These are phyloP conservation scores for Leptodactylus fuscus DNA, from an alignment of 2,113 vertebrate species.

Conservation along the genomic window DNA sequence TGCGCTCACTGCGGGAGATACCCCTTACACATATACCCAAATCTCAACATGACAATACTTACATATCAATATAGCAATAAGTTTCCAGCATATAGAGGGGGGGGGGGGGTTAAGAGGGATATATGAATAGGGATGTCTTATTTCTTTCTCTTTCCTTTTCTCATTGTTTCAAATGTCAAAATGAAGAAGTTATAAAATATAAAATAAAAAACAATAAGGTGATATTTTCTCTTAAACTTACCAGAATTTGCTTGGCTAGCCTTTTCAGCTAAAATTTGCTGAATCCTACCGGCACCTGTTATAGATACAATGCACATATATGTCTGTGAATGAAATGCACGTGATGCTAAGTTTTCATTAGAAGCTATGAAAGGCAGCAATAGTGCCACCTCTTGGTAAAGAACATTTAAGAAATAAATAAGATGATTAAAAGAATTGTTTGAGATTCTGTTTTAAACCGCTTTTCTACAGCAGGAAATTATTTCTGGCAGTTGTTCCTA, in stretches of 20 bases:
- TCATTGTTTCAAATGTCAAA: too few relatives aligned
- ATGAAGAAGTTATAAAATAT: too few relatives aligned
- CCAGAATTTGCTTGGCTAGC: constrained; percentile 72
- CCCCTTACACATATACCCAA: too few relatives aligned
- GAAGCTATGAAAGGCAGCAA: not conserved
- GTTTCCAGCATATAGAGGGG: too few relatives aligned
- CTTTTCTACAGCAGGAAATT: not conserved
- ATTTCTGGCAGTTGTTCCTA: not conserved
- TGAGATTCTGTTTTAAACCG: not conserved
- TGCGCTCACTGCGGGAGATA: too few relatives aligned
- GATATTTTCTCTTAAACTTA: constrained; percentile 66
- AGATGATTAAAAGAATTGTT: not conserved
- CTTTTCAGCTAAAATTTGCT: constrained; percentile 70
- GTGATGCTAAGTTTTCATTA: not conserved
- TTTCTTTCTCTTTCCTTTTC: too few relatives aligned
- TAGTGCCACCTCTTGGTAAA: not conserved
- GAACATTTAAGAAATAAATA: not conserved
- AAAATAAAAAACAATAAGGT: not conserved
- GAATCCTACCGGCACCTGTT: constrained; percentile 76
- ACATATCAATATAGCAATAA: too few relatives aligned
- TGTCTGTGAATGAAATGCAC: not conserved
- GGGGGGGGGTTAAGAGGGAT: too few relatives aligned
- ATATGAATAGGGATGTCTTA: too few relatives aligned
- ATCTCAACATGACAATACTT: too few relatives aligned
- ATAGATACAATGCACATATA: not conserved